phyloP scores from a whole-genome alignment of 2,113 vertebrate species.

The Pogonocichla stellata region DNA sequence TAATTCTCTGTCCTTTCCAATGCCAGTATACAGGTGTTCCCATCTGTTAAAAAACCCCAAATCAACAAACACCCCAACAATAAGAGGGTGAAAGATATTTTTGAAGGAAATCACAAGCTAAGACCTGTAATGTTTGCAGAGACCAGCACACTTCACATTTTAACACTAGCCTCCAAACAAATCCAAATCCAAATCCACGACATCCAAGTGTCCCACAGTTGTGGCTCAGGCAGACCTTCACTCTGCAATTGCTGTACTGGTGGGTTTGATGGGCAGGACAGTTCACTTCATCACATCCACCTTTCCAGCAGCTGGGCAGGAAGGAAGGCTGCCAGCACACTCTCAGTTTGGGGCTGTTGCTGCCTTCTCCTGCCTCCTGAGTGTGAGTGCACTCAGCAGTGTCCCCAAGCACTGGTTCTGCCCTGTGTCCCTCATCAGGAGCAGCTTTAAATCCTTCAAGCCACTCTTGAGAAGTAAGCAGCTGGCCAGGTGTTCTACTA shows the following conservation, averaged over 20 bases:
- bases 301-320: background rate
- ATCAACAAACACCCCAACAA: background rate
- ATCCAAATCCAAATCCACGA: too few species aligned
- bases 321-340: background rate
- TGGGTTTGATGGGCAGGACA: background rate
- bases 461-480: background rate
- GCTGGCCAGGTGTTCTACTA: background rate
- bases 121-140: background rate
- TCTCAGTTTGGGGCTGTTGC: background rate
- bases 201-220: fast-evolving
- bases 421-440: background rate
- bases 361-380: background rate
- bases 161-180: background rate
- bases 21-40: background rate
- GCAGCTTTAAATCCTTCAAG: background rate
- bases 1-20: background rate
- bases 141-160: background rate
- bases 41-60: background rate
- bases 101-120: background rate
- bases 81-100: background rate
- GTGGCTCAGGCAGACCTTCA: background rate
- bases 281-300: background rate
- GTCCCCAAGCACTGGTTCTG: fast-evolving
- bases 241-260: background rate
- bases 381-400: fast-evolving